Evolutionary conservation across 2,113 vertebrate genomes (phyloP), one percentile per base, ranked within the genome.

Genomic region (Oenanthe oenanthe): DNA sequence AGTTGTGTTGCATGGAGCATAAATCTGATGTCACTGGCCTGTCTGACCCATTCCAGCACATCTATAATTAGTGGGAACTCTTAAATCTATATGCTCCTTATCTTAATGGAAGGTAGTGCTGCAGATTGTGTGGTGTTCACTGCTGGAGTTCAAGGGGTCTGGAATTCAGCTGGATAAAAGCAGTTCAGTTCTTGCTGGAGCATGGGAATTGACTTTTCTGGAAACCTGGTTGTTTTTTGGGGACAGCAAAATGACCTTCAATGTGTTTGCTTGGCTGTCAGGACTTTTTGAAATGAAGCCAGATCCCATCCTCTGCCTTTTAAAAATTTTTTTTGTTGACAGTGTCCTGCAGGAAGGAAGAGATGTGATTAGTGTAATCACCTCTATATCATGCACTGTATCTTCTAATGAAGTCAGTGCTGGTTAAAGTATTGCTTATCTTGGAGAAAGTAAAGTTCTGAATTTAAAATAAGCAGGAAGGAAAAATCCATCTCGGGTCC

Each of bases 341-440:
- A 22, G 31, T 54, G 63, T 89, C 63, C 78, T 56, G 53, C 57
- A 78, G 78, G 62, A 89, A 78, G 65, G 85, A 51, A 75, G 77
- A 85, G 66, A n/a, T 68, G 36, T 3, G 66, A 88, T 93, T 71
- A 78, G 25, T 63, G 72, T 62, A 78, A 92, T 74, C 68, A 89
- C 72, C 56, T 83, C 67, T 51, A 14, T 58, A 77, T 74, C 86
- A 53, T 5, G 31, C 42, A 22, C 45, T 0, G 0, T 40, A 42
- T 85, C 75, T 80, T 95, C 74, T 91, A 95, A 94, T 81, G 68
- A 89, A 84, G 47, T 36, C 80, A 58, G 56, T 54, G 47, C 50
- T 74, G 25, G n/a, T 84, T 86, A 62, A 77, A 74, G 47, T 65
- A 53, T 58, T 82, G 57, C 53, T 78, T 79, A 81, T 38, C 74